Evolutionary conservation across 2,888 invertebrate genomes (phyloP).

Genomic region (Microplitis deprimator): DNA sequence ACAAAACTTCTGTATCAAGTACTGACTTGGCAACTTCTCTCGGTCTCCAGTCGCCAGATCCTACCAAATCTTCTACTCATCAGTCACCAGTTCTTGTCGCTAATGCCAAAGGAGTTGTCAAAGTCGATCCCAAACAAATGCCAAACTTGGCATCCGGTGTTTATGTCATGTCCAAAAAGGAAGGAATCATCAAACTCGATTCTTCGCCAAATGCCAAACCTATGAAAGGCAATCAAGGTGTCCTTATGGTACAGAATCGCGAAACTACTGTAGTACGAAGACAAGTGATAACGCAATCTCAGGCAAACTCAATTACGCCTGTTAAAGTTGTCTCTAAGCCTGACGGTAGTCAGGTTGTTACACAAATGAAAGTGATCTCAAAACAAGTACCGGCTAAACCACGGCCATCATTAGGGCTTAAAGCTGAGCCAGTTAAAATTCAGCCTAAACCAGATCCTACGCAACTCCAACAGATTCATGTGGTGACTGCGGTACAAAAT

Average conservation of each 20-base stretch:
- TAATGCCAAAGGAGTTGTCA: slow-evolving; percentile 79
- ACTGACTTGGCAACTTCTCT: slow-evolving; percentile 74
- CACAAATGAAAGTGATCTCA: slow-evolving; percentile 69
- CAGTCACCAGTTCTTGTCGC: slow-evolving; percentile 70
- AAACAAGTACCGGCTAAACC: slow-evolving; percentile 57
- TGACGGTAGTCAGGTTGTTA: slow-evolving; percentile 68
- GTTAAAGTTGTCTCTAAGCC: slow-evolving; percentile 68
- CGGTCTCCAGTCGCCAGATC: slow-evolving; percentile 65
- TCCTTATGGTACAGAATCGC: slow-evolving; percentile 69
- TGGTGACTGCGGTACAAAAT: slow-evolving; percentile 65
- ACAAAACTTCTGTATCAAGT: slow-evolving; percentile 66
- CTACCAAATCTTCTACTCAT: slow-evolving; percentile 51
- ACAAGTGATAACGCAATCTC: slow-evolving; percentile 62
- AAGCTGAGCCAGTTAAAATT: slow-evolving; percentile 68
- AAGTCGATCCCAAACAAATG: slow-evolving; percentile 83
- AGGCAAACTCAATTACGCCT: slow-evolving; percentile 64
- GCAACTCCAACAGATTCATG: slow-evolving; percentile 66
- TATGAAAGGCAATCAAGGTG: slow-evolving; percentile 66
- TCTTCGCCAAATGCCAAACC: slow-evolving; percentile 74
- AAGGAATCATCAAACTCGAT: slow-evolving; percentile 82
- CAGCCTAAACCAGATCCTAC: slow-evolving; percentile 69
- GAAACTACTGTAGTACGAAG: slow-evolving; percentile 65
- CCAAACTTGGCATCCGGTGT: slow-evolving; percentile 78
- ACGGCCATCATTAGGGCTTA: slow-evolving; percentile 55
- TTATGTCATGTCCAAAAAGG: slow-evolving; percentile 84